Base-by-base conservation (phyloP, 2,797 vertebrate species). In the Oreortyx pictus region DNA sequence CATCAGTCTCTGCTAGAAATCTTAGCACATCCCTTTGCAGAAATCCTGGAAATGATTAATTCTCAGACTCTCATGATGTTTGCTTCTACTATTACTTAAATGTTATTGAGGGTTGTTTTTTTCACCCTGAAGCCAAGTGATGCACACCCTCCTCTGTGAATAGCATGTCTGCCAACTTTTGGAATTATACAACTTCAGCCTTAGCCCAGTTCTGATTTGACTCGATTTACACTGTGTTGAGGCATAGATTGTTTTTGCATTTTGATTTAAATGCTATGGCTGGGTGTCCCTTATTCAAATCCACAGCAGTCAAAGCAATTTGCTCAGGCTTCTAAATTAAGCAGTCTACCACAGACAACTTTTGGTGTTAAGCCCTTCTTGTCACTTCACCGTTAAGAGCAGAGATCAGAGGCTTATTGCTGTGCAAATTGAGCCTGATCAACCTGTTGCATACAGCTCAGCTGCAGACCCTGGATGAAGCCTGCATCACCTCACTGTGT, bases 71-170 rank as follows among this genome's bases (percentile, higher is more conserved):
- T 82, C 27, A 24, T 49, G 60, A 82, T 76, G 76, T 86, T 59
- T 86, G 79, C 46, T 86, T 90, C 33, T 52, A 60, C 67, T 65
- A 57, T 56, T 81, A 52, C 59, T 84, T 64, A 56, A 70, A 74
- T 35, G 59, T 64, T 85, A 41, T 37, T 73, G 31, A 78, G 49
- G 7, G 62, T 15, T 68, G 44, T 49, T 49, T 64, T 77, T 65
- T 70, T 75, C 47, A 82, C 19, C 44, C 54, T 57, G 89, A 65
- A 88, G 68, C 60, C 64, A 85, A 78, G 29, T 23, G 67, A 75
- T 88, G 52, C 72, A 86, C 49, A 72, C 49, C 73, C 64, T 61
- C 76, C 67, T 93, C 90, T 76, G 43, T 65, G 65, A 90, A 68
- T 72, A 80, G 46, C 57, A 44, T 35, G 19, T 44, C 61, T 88